phyloP scores from a whole-genome alignment of 2,113 vertebrate genomes.

The Climacteris rufus region DNA sequence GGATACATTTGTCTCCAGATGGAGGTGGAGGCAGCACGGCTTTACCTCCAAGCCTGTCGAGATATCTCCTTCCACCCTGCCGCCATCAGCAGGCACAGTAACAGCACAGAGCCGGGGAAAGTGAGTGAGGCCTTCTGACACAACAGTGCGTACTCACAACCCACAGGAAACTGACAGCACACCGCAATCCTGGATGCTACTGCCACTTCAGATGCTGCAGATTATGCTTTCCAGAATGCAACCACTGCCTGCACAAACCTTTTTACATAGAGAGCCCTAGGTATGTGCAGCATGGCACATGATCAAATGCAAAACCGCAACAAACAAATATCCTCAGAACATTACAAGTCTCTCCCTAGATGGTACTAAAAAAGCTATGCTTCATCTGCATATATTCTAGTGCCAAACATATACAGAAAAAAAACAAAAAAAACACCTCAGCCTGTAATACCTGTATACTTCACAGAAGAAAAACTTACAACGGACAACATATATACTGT shows the following conservation, averaged over 20 bases:
- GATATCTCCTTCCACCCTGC: background rate
- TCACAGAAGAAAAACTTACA: background rate
- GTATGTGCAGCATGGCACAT: fast-evolving
- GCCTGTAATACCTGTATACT: background rate
- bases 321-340: background rate
- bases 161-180: fast-evolving
- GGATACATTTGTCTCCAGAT: background rate
- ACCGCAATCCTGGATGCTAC: background rate
- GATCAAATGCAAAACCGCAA: background rate
- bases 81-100: background rate
- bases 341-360: background rate
- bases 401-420: background rate
- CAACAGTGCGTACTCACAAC: background rate
- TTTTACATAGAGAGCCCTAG: fast-evolving
- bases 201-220: background rate
- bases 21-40: background rate
- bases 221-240: background rate
- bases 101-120: background rate
- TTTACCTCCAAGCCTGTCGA: fast-evolving
- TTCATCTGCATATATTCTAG: background rate
- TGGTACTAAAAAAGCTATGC: background rate
- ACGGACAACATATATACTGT: background rate
- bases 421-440: background rate
- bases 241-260: background rate
- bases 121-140: fast-evolving